Base-by-base conservation (phyloP, 1,140 invertebrate genomes). In the Argopecten irradians region DNA sequence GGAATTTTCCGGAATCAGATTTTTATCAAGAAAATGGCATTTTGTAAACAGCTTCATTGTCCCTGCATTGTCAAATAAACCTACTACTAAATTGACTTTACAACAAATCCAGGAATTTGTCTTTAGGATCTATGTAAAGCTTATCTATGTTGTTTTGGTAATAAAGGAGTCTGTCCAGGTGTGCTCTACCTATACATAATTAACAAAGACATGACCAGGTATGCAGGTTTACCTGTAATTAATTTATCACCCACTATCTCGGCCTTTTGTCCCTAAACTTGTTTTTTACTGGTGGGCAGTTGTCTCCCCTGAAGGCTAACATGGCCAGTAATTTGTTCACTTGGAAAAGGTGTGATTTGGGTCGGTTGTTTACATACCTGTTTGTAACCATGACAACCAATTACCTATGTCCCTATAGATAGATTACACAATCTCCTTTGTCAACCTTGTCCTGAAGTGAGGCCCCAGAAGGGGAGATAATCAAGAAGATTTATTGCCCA, bases 181-280 rank as follows among this genome's bases (percentile, higher is more conserved):
- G 55, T 71, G 55, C 5, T n/a, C n/a, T 71, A 71, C 55, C 55
- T 71, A 71, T 71, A 71, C 55, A 71, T 71, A 71, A 71, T 71
- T 71, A 28, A 71, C 55, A 71, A 71, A 71, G 55, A 71, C 8
- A 28, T 3, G 55, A 28, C 14, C 55, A 71, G 55, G 55, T 71
- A 71, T 1, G n/a, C 22, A 28, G n/a, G 55, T 28, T 71, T n/a
- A 28, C 22, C 22, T 5, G 22, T 71, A 71, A 71, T 71, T 71
- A 5, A 71, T 22, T 71, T 71, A 71, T 71, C 55, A n/a, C 55
- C n/a, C 5, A 28, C 22, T 28, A 71, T 28, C 22, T 28, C 11
- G 13, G 5, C 28, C 55, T 71, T 71, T 71, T 71, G 55, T 71
- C 14, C 55, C 22, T n/a, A 71, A 71, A 71, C 55, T 71, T 71